These are phyloP conservation scores for Endotricha flammealis DNA, from an alignment of 2,888 invertebrate species.

Conservation along the genomic window DNA sequence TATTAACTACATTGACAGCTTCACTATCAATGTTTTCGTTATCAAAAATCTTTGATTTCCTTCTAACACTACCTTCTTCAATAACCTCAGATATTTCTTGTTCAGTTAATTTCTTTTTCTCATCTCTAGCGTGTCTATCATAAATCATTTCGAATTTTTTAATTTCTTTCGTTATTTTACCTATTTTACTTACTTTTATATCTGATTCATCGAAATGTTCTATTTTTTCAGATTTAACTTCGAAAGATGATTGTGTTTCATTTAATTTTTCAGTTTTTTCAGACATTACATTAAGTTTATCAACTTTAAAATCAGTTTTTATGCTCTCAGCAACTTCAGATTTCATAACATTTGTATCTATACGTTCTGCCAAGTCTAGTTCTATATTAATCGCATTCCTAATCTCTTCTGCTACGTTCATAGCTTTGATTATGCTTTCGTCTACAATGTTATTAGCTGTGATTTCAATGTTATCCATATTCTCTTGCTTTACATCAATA, in stretches of 20 bases:
- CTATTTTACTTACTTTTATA: slow-evolving; percentile 17
- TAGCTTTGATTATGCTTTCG: slow-evolving; percentile 54
- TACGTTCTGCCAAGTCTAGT: slow-evolving; percentile 17
- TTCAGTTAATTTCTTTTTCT: slow-evolving; percentile 27
- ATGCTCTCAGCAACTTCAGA: slow-evolving; percentile 11
- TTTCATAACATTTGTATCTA: slow-evolving; percentile 18
- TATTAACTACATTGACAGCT: too few relatives aligned
- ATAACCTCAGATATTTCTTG: slow-evolving; percentile 33
- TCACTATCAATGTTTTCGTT: slow-evolving; percentile 12
- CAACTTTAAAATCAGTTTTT: slow-evolving; percentile 10
- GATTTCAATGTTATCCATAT: slow-evolving; percentile 48
- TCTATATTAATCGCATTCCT: slow-evolving; percentile 50
- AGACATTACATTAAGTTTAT: background rate
- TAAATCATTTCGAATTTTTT: slow-evolving; percentile 22
- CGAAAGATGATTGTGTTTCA: background rate
- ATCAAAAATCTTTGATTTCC: slow-evolving; percentile 27
- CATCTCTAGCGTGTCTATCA: slow-evolving; percentile 22
- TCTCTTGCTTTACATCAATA: too few relatives aligned
- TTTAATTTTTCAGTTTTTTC: background rate
- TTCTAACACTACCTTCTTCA: slow-evolving; percentile 30
- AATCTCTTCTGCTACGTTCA: slow-evolving; percentile 51
- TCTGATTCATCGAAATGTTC: slow-evolving; percentile 24
- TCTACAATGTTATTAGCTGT: slow-evolving; percentile 50
- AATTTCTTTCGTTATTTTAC: slow-evolving; percentile 22
- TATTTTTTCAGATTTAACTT: slow-evolving; percentile 14